These are phyloP conservation scores for Salmo trutta DNA, from an alignment of 2,797 vertebrate species.

Conservation along the genomic window DNA sequence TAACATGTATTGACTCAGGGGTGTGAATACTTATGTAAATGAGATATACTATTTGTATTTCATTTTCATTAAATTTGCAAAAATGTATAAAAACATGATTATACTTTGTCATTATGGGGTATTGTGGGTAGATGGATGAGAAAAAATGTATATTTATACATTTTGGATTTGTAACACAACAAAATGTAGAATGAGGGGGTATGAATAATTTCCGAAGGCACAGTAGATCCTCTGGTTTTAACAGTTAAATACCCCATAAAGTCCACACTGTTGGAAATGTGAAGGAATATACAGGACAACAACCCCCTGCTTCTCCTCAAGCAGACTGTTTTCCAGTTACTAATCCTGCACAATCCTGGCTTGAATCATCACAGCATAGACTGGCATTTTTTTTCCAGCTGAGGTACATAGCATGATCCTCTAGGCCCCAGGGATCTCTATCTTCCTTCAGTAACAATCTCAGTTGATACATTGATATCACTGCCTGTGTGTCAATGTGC, in stretches of 20 bases:
- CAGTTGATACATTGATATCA: background rate
- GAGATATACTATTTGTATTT: too few species aligned
- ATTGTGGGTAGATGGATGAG: too few species aligned
- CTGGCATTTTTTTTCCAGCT: background rate
- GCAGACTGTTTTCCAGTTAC: background rate
- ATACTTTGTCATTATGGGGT: too few species aligned
- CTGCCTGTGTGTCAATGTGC: constrained; percentile 1
- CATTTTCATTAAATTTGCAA: too few species aligned
- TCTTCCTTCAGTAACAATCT: background rate
- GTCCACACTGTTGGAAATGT: background rate
- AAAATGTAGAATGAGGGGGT: too few species aligned
- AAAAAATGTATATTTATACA: too few species aligned
- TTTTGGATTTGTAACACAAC: too few species aligned
- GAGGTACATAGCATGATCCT: background rate
- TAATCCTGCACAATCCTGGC: background rate
- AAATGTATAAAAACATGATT: too few species aligned
- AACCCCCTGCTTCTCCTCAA: background rate
- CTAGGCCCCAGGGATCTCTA: background rate
- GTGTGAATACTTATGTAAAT: too few species aligned
- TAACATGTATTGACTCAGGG: too few species aligned
- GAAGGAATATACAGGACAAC: background rate
- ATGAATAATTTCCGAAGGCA: too few species aligned
- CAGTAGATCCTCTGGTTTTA: background rate
- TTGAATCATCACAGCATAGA: background rate
- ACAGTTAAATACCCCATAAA: constrained; percentile 2